Conservation (phyloP, 2,797 vertebrate genomes). For the Telmatherina bonti region DNA sequence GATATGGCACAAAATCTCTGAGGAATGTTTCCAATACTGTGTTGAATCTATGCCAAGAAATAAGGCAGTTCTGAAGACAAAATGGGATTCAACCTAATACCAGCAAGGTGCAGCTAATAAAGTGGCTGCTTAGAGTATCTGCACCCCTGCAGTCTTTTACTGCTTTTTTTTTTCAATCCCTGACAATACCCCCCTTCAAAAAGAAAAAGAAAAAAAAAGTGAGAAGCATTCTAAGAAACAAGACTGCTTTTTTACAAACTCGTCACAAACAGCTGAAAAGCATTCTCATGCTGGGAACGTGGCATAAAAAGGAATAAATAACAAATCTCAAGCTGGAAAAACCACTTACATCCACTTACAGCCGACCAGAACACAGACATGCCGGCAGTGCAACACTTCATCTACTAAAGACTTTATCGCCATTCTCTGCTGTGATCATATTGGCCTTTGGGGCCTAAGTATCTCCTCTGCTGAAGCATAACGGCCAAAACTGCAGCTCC, state of each 20-base stretch:
- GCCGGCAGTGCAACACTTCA: constrained; percentile 17
- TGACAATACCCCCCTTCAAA: background rate
- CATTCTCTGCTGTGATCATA: constrained; percentile 60
- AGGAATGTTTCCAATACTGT: no score
- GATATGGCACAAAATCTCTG: no score
- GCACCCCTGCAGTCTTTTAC: background rate
- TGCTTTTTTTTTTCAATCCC: background rate
- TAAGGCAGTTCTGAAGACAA: background rate
- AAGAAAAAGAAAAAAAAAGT: background rate
- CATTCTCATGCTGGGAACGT: background rate
- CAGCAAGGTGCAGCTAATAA: background rate
- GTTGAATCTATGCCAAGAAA: no score
- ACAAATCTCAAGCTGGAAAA: constrained; percentile 16
- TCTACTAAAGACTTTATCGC: constrained; percentile 51
- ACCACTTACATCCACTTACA: background rate
- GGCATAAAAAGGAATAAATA: constrained; percentile 6
- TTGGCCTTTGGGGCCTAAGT: constrained; percentile 66
- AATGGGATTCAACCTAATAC: background rate
- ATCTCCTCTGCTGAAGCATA: constrained; percentile 70
- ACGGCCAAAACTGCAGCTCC: constrained; percentile 64
- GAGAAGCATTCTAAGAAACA: background rate
- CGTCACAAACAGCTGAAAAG: background rate
- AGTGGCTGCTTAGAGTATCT: background rate
- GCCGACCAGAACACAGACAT: constrained; percentile 16
- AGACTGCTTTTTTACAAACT: background rate